A percentile compares a stretch with the other conserved stretches of the same genome.
Conservation (phyloP, 2,797 vertebrate species). For the Lepus townsendii region DNA sequence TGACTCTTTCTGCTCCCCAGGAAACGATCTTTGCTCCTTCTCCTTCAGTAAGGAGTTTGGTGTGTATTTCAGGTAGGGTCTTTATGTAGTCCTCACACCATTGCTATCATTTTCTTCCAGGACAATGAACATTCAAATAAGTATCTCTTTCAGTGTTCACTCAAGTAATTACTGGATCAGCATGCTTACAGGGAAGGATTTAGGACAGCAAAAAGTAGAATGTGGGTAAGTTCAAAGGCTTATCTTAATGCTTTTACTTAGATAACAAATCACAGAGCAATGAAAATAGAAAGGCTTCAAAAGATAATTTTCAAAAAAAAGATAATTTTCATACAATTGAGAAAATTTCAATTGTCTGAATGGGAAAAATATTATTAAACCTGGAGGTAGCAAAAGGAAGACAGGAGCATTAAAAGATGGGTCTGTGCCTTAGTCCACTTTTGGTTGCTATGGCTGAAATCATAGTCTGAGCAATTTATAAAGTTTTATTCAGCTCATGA, state of each 20-base stretch:
- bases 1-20: neutral
- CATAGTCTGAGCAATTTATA: too few relatives aligned
- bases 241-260: neutral
- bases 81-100: neutral
- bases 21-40: neutral
- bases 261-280: neutral
- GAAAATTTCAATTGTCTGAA: neutral
- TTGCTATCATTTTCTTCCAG: too few relatives aligned
- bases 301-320: neutral
- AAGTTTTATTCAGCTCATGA: too few relatives aligned
- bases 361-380: neutral
- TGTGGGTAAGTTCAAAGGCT: neutral
- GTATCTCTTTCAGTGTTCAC: too few relatives aligned
- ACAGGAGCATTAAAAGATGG: too few relatives aligned
- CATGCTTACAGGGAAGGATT: neutral
- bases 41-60: neutral
- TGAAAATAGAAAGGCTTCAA: neutral
- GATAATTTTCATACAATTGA: neutral
- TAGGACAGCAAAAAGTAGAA: neutral
- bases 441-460: too few relatives aligned
- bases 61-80: neutral
- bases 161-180: neutral
- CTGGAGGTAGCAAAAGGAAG: neutral
- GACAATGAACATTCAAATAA: too few relatives aligned
- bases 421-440: too few relatives aligned